Evolutionary conservation across 2,113 vertebrate genomes (phyloP).

Genomic region (Carollia perspicillata): DNA sequence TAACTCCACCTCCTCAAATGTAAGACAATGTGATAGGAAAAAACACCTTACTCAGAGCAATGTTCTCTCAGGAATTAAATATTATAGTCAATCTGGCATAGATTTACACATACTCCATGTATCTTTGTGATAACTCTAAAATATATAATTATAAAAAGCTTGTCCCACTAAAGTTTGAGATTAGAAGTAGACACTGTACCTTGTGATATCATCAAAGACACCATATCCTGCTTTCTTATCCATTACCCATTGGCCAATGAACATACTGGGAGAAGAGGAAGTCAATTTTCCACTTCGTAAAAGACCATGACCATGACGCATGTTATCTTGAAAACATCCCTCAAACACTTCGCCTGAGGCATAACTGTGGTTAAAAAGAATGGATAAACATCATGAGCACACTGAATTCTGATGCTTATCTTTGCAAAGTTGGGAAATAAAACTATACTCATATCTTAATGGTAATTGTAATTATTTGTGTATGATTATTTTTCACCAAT

Average conservation of each 20-base stretch:
- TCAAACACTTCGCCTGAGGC: constrained; percentile 95
- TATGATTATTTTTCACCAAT: constrained; percentile 23
- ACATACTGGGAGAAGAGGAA: constrained; percentile 95
- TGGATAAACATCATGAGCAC: neutral
- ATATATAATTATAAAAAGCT: neutral
- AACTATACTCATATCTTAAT: neutral
- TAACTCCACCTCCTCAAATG: neutral
- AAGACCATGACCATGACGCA: constrained; percentile 96
- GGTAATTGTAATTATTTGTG: neutral
- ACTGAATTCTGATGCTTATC: neutral
- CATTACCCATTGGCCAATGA: constrained; percentile 95
- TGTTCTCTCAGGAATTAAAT: neutral
- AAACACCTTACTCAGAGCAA: neutral
- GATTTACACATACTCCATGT: neutral
- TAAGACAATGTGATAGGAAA: neutral
- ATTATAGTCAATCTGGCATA: neutral
- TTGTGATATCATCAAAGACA: constrained; percentile 97
- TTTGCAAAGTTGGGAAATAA: constrained; percentile 17
- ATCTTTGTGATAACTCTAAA: neutral
- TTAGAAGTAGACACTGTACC: constrained; percentile 79
- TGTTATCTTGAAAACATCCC: constrained; percentile 94
- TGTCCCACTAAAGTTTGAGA: neutral
- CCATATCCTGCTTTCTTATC: constrained; percentile 98
- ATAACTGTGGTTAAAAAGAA: constrained; percentile 83
- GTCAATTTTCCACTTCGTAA: constrained; percentile 94